Evolutionary conservation across 2,797 vertebrate genomes (phyloP), one percentile per base, ranked within the genome.

Genomic region (Microhierax caerulescens): DNA sequence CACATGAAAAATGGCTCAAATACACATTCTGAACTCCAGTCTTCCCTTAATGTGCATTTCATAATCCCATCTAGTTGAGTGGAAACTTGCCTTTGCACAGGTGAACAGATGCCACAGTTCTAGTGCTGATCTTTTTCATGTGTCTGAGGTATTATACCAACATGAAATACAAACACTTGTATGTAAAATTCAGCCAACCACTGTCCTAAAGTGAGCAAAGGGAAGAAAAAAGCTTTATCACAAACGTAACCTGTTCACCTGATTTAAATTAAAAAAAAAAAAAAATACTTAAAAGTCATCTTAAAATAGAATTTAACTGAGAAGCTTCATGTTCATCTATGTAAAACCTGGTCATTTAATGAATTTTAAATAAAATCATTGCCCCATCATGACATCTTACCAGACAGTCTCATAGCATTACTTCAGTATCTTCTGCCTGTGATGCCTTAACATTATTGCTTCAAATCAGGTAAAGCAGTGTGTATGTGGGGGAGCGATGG

Each of bases 401-500:
- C 39, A 47, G 30, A 48, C 9, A 57, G 34, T 28, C 48, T n/a
- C 21, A 15, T 11, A 50, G 54, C 6, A 24, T 53, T 80, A 65
- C 9, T 75, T 90, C 24, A 37, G 3, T 23, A 59, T 63, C 53
- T 24, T 56, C 37, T 64, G 23, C 23, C 41, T n/a, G 28, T 53
- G 90, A 63, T 16, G 11, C 41, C 21, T 61, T 81, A 69, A 43
- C 0, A 1, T 50, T 28, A 32, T 25, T 77, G 37, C 59, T 76
- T 65, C 63, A 85, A 39, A 56, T n/a, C 13, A 25, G 11, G 12
- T 9, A 79, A 63, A 90, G 28, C 23, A 39, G 32, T 2, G 0
- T 15, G 17, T 30, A n/a, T 47, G 6, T 60, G 28, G 37, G 39
- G 34, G 22, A 83, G 21, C 84, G 34, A 51, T 0, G 0, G 11